A percentile compares a stretch with the other conserved stretches of the same genome.
Conservation (phyloP, 2,888 invertebrate genomes). For the Linyphia triangularis region DNA sequence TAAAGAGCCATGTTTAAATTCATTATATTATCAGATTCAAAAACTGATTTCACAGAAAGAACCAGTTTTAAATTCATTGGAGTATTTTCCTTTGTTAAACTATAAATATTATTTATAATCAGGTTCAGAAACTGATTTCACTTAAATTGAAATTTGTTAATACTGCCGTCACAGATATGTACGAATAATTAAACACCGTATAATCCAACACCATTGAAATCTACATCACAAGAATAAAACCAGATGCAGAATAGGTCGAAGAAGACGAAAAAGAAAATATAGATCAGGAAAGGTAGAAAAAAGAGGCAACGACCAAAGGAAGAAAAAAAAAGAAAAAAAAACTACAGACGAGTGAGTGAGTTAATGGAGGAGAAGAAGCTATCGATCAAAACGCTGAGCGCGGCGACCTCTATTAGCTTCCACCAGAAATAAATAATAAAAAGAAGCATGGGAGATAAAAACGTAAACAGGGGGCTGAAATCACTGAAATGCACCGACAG, state of each 20-base stretch:
- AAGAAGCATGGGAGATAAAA: slow-evolving; percentile 1
- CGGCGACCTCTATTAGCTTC: slow-evolving; percentile 73
- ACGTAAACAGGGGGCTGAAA: slow-evolving; percentile 26
- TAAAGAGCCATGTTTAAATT: too few relatives aligned
- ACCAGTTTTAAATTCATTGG: too few relatives aligned
- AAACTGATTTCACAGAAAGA: too few relatives aligned
- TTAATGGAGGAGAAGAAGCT: slow-evolving; percentile 74
- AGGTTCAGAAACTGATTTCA: too few relatives aligned
- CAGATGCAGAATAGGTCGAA: slow-evolving; percentile 44
- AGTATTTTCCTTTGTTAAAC: too few relatives aligned
- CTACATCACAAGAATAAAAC: slow-evolving; percentile 11
- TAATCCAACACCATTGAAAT: too few relatives aligned
- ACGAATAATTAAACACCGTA: too few relatives aligned
- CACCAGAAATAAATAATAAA: slow-evolving; percentile 48
- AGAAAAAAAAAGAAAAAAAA: slow-evolving; percentile 17
- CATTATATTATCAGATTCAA: too few relatives aligned
- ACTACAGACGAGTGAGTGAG: slow-evolving; percentile 61
- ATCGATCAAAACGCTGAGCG: slow-evolving; percentile 72
- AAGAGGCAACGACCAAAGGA: slow-evolving; percentile 2
- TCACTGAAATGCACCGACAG: slow-evolving; percentile 58
- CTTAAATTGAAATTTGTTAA: too few relatives aligned
- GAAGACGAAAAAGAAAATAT: slow-evolving; percentile 14
- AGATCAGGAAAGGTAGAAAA: slow-evolving; percentile 19
- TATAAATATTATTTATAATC: too few relatives aligned
- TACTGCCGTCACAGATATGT: too few relatives aligned